A percentile compares a stretch with the other conserved stretches of the same genome.
These are phyloP conservation scores for Nemapogon koenigi DNA, from an alignment of 2,888 invertebrate species.

Conservation along the genomic window DNA sequence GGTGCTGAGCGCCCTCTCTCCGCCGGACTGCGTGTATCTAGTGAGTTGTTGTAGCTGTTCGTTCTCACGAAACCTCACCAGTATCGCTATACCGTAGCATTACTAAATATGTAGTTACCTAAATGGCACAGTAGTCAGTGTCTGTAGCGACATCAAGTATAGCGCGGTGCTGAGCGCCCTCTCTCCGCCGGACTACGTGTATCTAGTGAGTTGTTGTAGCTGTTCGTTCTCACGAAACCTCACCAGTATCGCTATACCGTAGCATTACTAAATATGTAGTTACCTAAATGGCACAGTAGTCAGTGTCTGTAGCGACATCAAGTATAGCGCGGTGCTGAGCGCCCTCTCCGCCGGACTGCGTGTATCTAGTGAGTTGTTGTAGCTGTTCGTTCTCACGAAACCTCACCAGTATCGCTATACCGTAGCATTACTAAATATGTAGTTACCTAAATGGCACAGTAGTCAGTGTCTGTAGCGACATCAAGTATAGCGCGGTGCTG, in stretches of 20 bases:
- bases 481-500: neutral
- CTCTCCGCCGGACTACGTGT: neutral
- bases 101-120: neutral
- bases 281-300: neutral
- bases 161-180: neutral
- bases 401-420: no score
- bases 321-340: conserved; percentile 85
- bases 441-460: neutral
- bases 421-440: no score
- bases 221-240: no score
- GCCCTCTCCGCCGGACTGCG: no score
- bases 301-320: conserved; percentile 67
- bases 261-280: no score
- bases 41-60: no score
- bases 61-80: no score
- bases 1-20: conserved; percentile 54
- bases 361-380: no score
- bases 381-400: no score
- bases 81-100: no score
- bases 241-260: no score
- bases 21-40: neutral
- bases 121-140: conserved; percentile 78
- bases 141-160: neutral
- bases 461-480: neutral
- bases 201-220: no score